Conservation (phyloP, 1,140 invertebrate species). For the Drosophila obscura region DNA sequence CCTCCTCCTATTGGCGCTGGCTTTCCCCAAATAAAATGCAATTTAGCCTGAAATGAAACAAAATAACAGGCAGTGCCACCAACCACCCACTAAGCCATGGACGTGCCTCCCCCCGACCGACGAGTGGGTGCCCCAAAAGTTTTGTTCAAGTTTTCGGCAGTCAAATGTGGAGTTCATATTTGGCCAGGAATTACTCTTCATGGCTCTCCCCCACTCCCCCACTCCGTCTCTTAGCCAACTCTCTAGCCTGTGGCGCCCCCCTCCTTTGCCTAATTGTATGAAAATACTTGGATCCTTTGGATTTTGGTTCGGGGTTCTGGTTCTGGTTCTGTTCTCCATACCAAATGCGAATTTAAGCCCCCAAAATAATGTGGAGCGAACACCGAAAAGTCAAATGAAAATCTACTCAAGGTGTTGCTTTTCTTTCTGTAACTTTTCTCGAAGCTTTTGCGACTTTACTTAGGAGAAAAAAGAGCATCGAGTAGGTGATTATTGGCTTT, state of each 20-base stretch:
- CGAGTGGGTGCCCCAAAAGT: slow-evolving; percentile 47
- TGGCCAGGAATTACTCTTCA: slow-evolving; percentile 30
- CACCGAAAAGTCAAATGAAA: slow-evolving; percentile 29
- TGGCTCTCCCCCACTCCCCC: background rate
- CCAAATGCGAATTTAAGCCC: slow-evolving; percentile 67
- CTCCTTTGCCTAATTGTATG: slow-evolving; percentile 70
- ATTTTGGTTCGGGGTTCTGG: slow-evolving; percentile 1
- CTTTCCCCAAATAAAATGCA: slow-evolving; percentile 57
- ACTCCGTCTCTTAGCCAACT: background rate
- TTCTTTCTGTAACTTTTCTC: slow-evolving; percentile 13
- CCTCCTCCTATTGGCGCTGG: slow-evolving; percentile 2
- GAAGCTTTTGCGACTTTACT: background rate
- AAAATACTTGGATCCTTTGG: slow-evolving; percentile 69
- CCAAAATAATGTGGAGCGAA: background rate
- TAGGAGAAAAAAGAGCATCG: background rate
- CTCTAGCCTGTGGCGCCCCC: background rate
- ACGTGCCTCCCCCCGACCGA: too few species aligned
- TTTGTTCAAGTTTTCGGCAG: slow-evolving; percentile 54
- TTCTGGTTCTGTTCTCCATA: background rate
- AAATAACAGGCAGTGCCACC: slow-evolving; percentile 46
- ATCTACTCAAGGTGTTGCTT: slow-evolving; percentile 31
- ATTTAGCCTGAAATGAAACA: slow-evolving; percentile 66
- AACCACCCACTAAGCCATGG: background rate
- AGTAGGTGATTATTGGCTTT: slow-evolving; percentile 16
- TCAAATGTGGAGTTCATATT: slow-evolving; percentile 63